Evolutionary conservation across 2,113 vertebrate species (phyloP), one percentile per base, ranked within the genome.

Genomic region (Gymnobelideus leadbeateri): DNA sequence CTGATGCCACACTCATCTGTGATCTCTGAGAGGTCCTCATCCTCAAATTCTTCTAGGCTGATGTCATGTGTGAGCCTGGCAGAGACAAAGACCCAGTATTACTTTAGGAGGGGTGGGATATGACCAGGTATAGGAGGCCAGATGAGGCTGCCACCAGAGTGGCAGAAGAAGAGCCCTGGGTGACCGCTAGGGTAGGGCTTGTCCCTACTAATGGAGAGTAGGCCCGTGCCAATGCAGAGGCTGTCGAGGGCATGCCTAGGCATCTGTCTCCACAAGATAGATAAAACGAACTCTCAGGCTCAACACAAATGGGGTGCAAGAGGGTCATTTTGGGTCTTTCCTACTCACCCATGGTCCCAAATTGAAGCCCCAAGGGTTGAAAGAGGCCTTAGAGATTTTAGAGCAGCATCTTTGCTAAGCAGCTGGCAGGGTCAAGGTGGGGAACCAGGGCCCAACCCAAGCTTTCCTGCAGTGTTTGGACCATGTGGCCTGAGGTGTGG

Each of bases 21-120:
- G 98, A 99, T 99, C 98, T 99, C 99, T 0, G 99, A 99, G 97
- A 99, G 99, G 98, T 99, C 99, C 97, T 99, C 99, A 99, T 99
- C 99, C 97, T 99, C 99, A 98, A 99, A 99, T 97, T 99, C 99
- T 97, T 99, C 99, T 89, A 99, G 98, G 97, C 99, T 99, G 98
- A 99, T 99, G 98, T 99, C 99, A 24, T 99, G 99, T 97, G 99
- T 99, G 98, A 99, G 99, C 99, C 99, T 99, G 98, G 93, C 77
- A 90, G 93, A 97, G 94, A 96, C 0, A 84, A 96, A 97, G 94
- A 96, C 0, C 43, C 1, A 25, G 0, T 12, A 92, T 99, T 97
- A 98, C 77, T 43, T 89, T 28, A 25, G 89, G 89, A 50, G 89
- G 89, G 23, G 9, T 24, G 89, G 89, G 89, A 68, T 14, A 1